A percentile compares a stretch with the other conserved stretches of the same genome.
Evolutionary conservation across 2,113 vertebrate genomes (phyloP).

Genomic region (Saccopteryx leptura): DNA sequence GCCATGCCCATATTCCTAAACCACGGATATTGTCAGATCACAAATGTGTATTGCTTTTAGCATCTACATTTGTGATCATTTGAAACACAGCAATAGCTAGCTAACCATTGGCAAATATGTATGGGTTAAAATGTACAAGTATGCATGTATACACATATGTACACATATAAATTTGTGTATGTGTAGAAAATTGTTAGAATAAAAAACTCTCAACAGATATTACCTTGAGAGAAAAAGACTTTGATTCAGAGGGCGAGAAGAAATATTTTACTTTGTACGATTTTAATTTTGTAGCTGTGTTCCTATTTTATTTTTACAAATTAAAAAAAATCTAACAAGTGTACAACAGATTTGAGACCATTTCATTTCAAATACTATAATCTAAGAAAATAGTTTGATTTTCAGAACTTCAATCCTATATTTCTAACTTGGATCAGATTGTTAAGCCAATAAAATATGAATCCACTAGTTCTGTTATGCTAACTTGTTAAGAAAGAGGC

Average conservation of each 20-base stretch:
- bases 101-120: neutral
- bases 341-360: neutral
- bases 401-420: slow-evolving; percentile 23
- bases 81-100: neutral
- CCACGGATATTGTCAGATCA: neutral
- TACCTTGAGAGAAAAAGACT: neutral
- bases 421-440: slow-evolving; percentile 12
- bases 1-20: neutral
- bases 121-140: slow-evolving; percentile 22
- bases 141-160: neutral
- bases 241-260: neutral
- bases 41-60: neutral
- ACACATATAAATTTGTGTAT: neutral
- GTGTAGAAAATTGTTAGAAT: slow-evolving; percentile 10
- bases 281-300: neutral
- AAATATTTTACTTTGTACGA: neutral
- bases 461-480: neutral
- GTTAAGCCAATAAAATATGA: neutral
- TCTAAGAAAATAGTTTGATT: slow-evolving; percentile 40
- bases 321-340: neutral
- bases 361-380: neutral
- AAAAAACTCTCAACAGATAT: neutral
- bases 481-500: neutral
- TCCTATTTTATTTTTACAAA: slow-evolving; percentile 36
- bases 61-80: neutral